Evolutionary conservation across 1,140 invertebrate genomes (phyloP), one percentile per base, ranked within the genome.

Genomic region (Eufriesea mexicana): DNA sequence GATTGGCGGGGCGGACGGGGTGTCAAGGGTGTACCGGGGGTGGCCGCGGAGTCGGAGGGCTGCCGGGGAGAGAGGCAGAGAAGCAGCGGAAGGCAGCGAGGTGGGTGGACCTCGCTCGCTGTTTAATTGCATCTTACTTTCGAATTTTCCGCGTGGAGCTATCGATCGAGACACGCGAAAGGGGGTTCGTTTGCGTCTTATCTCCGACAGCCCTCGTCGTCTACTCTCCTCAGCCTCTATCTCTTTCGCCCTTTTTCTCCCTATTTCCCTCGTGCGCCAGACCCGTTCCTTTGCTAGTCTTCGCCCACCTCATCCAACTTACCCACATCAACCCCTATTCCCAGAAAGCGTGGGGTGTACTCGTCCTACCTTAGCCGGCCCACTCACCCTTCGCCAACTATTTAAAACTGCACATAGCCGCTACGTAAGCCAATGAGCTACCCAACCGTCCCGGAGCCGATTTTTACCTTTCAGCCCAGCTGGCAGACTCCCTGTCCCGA

Each of bases 71-170:
- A 80, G 86, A 80, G 62, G n/a, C n/a, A 77, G 79, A 73, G 77
- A 59, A 42, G 51, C 59, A 61, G 57, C 25, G 20, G 72, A 61
- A 42, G 47, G 75, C 23, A 57, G 67, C 5, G 51, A 51, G 68
- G 68, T 16, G 59, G 68, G 1, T 62, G 66, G 67, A 25, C 93
- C 94, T 94, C 93, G 93, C 93, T 93, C 92, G 93, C 93, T 94
- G 94, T 94, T 94, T 94, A 94, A 94, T 94, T 94, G 94, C 94
- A 94, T 94, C 94, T 94, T 94, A 94, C 94, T 94, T 94, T 94
- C 94, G 94, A 94, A 94, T 94, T 94, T 94, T 94, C 94, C 93
- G 94, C 93, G 93, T 93, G 93, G 93, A 93, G 93, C 91, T 94
- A 94, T 94, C 93, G 94, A 94, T 94, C 94, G 94, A 94, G 92